These are phyloP conservation scores for Lucinisca nassula DNA, from an alignment of 2,888 invertebrate species.

Conservation along the genomic window DNA sequence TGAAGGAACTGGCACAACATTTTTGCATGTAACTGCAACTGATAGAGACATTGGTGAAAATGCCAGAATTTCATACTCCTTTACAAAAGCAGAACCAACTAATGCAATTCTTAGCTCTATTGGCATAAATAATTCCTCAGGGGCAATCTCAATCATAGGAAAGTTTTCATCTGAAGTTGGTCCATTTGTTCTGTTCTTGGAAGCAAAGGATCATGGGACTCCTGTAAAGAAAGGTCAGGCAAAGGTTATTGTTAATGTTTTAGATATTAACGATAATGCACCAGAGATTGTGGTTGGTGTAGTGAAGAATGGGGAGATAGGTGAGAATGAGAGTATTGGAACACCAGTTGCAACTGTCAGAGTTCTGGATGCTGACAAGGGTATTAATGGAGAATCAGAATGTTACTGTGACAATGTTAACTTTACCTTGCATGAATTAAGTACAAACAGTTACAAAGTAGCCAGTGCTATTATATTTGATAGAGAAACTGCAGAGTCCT, in stretches of 20 bases:
- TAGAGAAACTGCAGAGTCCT: conserved; percentile 74
- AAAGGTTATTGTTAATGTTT: conserved; percentile 87
- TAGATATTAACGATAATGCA: conserved; percentile 96
- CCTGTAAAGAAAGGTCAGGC: conserved; percentile 88
- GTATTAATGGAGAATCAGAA: conserved; percentile 78
- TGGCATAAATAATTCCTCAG: conserved; percentile 54
- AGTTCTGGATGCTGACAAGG: conserved; percentile 89
- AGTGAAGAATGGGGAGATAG: conserved; percentile 87
- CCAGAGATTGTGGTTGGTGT: conserved; percentile 95
- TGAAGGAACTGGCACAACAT: conserved; percentile 63
- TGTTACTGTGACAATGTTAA: conserved; percentile 74
- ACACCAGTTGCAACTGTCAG: conserved; percentile 98
- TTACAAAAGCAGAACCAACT: conserved; percentile 38
- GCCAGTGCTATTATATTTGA: conserved; percentile 88
- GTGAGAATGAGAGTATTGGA: conserved; percentile 93
- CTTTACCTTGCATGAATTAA: conserved; percentile 50
- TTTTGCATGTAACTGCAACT: conserved; percentile 91
- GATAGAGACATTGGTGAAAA: conserved; percentile 96
- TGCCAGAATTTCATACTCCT: conserved; percentile 82
- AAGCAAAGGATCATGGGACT: conserved; percentile 69
- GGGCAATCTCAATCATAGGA: conserved; percentile 61
- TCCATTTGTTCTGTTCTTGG: conserved; percentile 58
- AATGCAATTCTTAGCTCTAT: conserved; percentile 30
- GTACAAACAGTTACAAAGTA: conserved; percentile 78
- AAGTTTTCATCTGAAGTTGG: conserved; percentile 40